phyloP scores from a whole-genome alignment of 2,113 vertebrate species.

The Python bivittatus region DNA sequence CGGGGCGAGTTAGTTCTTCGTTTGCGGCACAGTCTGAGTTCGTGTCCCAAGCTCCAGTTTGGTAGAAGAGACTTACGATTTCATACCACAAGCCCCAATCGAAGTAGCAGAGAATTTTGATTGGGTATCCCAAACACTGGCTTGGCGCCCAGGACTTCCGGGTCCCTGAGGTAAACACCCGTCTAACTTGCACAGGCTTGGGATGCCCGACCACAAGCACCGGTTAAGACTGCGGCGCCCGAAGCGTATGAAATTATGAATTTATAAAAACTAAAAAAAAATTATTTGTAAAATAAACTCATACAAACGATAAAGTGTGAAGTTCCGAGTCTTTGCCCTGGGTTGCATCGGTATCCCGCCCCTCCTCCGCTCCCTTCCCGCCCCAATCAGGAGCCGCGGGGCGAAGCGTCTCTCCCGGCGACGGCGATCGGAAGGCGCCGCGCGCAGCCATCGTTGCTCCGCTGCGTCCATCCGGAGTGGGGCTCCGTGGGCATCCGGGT shows the following conservation, averaged over 20 bases:
- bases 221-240: neutral
- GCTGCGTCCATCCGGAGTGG: neutral
- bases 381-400: neutral
- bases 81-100: neutral
- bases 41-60: neutral
- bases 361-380: neutral
- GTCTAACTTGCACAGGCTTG: neutral
- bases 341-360: neutral
- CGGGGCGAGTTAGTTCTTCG: rapidly evolving
- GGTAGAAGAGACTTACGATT: neutral
- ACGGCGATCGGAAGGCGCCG: neutral
- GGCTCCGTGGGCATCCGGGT: no score
- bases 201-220: neutral
- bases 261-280: no score
- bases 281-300: no score
- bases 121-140: neutral
- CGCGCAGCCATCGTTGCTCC: neutral
- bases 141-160: neutral
- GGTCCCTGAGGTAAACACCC: neutral
- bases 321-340: neutral
- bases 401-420: neutral
- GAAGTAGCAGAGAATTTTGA: neutral
- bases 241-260: no score
- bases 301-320: no score
- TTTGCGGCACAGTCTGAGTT: no score